Conservation (phyloP, 2,113 vertebrate species). For the Danionella cerebrum region DNA sequence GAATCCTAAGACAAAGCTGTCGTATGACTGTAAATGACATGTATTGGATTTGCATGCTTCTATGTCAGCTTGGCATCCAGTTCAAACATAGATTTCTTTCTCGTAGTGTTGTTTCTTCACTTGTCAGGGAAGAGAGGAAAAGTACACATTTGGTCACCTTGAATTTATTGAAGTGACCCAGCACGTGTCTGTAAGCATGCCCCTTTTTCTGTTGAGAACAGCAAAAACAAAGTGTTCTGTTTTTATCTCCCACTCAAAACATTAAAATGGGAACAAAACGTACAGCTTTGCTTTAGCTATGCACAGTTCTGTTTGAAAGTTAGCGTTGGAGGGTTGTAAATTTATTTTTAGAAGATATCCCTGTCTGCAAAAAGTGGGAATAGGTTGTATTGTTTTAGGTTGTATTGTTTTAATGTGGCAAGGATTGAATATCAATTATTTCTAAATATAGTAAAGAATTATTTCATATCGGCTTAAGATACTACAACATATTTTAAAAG, state of each 20-base stretch:
- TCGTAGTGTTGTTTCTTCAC: not conserved
- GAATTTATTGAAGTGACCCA: not conserved
- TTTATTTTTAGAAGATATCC: no score
- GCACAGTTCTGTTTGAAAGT: no score
- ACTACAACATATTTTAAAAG: no score
- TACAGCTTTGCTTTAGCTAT: not conserved
- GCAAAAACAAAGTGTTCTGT: not conserved
- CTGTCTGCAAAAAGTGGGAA: no score
- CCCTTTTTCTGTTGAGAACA: not conserved
- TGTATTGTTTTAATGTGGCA: no score
- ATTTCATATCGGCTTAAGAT: no score
- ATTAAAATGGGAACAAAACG: not conserved
- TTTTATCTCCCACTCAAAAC: not conserved
- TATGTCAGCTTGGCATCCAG: not conserved
- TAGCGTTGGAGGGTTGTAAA: no score
- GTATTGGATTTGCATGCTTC: not conserved
- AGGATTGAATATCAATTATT: no score
- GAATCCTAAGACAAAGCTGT: not conserved
- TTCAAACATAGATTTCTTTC: not conserved
- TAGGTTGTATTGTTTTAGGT: no score
- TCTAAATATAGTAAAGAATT: no score
- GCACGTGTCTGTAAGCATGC: not conserved
- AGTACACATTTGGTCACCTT: not conserved
- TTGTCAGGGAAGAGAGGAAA: no score
- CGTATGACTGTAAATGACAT: not conserved